phyloP scores from a whole-genome alignment of 1,140 invertebrate species.

The Meloidogyne exigua region DNA sequence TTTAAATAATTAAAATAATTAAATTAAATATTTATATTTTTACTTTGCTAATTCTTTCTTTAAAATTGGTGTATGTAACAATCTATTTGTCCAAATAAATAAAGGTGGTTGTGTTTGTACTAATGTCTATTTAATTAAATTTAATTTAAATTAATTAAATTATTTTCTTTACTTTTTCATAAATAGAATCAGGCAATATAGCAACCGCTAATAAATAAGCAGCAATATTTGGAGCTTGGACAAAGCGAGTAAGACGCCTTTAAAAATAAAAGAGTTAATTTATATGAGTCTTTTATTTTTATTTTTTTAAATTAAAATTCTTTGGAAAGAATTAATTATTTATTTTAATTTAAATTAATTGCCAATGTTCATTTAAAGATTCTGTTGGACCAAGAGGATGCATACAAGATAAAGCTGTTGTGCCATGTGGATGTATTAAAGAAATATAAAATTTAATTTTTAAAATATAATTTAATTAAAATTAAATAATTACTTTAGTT shows the following conservation, averaged over 20 bases:
- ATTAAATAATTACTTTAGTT: constrained; percentile 15
- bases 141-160: constrained; percentile 3
- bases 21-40: not conserved
- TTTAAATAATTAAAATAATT: not conserved
- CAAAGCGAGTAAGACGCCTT: constrained; percentile 32
- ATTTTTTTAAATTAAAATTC: not conserved
- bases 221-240: constrained; percentile 42
- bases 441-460: constrained; percentile 20
- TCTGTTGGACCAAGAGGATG: constrained; percentile 21
- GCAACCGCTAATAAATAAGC: constrained; percentile 44
- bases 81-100: constrained; percentile 33
- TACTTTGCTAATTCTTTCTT: constrained; percentile 31
- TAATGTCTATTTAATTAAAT: constrained; percentile 14
- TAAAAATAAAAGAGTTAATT: not conserved
- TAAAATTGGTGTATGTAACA: constrained; percentile 26
- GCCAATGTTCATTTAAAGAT: constrained; percentile 44
- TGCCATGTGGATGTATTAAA: constrained; percentile 43
- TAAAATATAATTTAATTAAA: constrained; percentile 3
- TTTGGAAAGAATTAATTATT: no score
- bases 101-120: constrained; percentile 22
- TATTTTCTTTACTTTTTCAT: constrained; percentile 32
- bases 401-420: constrained; percentile 48
- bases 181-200: constrained; percentile 36
- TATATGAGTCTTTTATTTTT: no score
- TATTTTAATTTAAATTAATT: constrained; percentile 31